Conservation (phyloP, 2,113 vertebrate genomes). For the Ginglymostoma cirratum region DNA sequence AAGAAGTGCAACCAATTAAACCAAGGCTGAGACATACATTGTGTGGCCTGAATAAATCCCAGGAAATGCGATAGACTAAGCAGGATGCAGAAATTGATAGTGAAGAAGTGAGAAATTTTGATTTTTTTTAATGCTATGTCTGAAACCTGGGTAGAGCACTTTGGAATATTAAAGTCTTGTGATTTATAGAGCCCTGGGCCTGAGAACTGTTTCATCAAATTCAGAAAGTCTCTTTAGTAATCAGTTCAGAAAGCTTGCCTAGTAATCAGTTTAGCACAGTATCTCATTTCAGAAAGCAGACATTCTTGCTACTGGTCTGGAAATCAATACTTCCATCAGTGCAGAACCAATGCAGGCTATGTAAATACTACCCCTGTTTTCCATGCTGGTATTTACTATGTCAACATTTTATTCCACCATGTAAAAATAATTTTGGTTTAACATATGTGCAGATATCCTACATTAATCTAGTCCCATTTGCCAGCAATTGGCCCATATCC, state of each 20-base stretch:
- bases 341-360: slow-evolving; percentile 1
- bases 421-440: slow-evolving; percentile 14
- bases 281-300: slow-evolving; percentile 14
- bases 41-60: neutral
- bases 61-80: neutral
- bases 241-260: neutral
- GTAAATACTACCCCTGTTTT: neutral
- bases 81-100: neutral
- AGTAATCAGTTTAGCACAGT: neutral
- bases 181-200: neutral
- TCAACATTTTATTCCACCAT: neutral
- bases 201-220: neutral
- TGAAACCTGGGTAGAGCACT: neutral
- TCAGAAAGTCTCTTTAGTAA: neutral
- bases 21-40: neutral
- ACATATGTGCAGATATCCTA: neutral
- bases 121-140: neutral
- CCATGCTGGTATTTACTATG: slow-evolving; percentile 34
- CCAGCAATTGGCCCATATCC: no score
- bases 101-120: neutral
- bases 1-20: neutral
- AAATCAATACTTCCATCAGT: neutral
- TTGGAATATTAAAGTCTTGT: neutral
- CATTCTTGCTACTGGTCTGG: neutral
- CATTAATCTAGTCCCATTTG: no score